Percentiles rank a stretch among this genome's conserved stretches.
Evolutionary conservation across 2,888 invertebrate genomes (phyloP).

Genomic region (Caenorhabditis drosophilae): DNA sequence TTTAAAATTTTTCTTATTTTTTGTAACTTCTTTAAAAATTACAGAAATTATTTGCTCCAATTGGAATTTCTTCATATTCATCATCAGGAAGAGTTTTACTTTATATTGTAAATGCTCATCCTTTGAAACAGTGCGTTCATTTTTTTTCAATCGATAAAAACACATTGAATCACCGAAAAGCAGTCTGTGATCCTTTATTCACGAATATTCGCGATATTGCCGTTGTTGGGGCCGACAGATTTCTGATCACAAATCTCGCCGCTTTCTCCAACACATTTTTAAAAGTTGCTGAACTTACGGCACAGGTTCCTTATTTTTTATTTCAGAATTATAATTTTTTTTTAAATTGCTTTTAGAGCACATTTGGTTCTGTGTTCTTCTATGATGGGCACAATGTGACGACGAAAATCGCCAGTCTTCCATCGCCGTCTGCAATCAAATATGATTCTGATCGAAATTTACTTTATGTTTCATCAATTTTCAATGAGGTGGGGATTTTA

Average conservation of each 20-base stretch:
- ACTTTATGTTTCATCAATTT: conserved; percentile 54
- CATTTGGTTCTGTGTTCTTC: conserved; percentile 54
- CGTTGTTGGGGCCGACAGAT: conserved; percentile 61
- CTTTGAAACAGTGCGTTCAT: conserved; percentile 37
- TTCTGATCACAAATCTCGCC: conserved; percentile 59
- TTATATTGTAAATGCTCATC: conserved; percentile 55
- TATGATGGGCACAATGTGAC: conserved; percentile 56
- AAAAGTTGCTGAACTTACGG: conserved; percentile 44
- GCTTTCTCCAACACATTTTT: conserved; percentile 41
- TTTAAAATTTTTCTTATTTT: background rate
- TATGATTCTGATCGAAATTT: conserved; percentile 46
- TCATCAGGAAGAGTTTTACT: conserved; percentile 48
- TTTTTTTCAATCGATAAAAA: conserved; percentile 52
- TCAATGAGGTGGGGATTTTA: conserved; percentile 46
- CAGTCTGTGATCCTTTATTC: conserved; percentile 43
- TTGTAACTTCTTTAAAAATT: conserved; percentile 3
- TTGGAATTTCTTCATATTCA: conserved; percentile 44
- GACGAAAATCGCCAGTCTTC: conserved; percentile 29
- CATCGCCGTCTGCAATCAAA: conserved; percentile 53
- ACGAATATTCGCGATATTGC: conserved; percentile 55
- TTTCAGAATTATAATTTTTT: background rate
- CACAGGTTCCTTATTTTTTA: conserved; percentile 25
- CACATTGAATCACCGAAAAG: conserved; percentile 49
- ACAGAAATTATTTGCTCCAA: conserved; percentile 50
- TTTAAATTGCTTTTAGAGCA: conserved; percentile 2